Conservation (phyloP, 2,113 vertebrate genomes). For the Apodemus sylvaticus region DNA sequence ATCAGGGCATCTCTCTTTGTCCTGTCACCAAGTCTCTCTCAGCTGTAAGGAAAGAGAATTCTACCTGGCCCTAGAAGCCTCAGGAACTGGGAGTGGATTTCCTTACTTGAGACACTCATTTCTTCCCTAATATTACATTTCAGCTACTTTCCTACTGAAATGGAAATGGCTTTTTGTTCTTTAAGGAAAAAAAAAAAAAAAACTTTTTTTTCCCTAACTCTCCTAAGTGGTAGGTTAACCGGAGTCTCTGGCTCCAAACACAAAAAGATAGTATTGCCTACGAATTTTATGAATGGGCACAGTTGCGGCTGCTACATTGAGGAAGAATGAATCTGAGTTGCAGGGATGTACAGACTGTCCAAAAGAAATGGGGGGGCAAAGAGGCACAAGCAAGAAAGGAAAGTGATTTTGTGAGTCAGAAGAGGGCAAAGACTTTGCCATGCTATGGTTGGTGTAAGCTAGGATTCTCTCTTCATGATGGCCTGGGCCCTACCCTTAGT, state of each 20-base stretch:
- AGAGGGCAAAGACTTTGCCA: neutral
- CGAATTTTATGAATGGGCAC: neutral
- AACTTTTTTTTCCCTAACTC: neutral
- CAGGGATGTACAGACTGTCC: fast-evolving
- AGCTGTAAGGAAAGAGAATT: neutral
- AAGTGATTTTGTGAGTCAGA: neutral
- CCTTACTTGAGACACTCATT: neutral
- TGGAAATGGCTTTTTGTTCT: neutral
- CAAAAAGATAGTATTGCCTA: neutral
- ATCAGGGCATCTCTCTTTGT: constrained; percentile 10
- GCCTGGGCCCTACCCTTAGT: neutral
- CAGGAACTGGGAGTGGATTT: neutral
- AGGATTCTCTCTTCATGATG: neutral
- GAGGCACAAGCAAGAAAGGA: neutral
- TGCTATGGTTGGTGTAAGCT: fast-evolving
- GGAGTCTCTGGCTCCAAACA: neutral
- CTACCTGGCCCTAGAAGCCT: neutral
- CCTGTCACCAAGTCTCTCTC: neutral
- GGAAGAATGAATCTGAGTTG: neutral
- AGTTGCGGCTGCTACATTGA: neutral
- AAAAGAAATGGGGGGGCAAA: neutral
- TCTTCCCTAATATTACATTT: neutral
- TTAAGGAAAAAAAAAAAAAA: neutral
- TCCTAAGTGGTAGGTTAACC: neutral
- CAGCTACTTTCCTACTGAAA: neutral